Conservation (phyloP, 2,888 invertebrate species). For the Folsomia candida region DNA sequence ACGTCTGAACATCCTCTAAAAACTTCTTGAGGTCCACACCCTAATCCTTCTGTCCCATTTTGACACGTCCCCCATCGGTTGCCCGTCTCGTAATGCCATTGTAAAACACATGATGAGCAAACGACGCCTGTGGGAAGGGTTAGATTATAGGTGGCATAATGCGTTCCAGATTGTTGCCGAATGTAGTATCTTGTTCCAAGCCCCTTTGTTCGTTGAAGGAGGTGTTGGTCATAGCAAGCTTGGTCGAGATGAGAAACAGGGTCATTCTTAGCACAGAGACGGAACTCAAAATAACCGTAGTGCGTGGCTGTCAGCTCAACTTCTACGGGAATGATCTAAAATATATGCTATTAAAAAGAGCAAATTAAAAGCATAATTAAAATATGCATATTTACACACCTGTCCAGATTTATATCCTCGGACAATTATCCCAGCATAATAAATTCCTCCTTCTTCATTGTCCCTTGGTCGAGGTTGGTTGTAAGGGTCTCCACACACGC, state of each 20-base stretch:
- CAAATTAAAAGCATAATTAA: too few relatives aligned
- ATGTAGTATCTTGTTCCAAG: constrained; percentile 21
- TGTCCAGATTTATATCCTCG: constrained; percentile 79
- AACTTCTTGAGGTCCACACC: constrained; percentile 34
- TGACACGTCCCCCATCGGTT: constrained; percentile 30
- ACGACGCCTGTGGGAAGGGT: constrained; percentile 56
- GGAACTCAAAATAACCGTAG: constrained; percentile 33
- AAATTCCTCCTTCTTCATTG: constrained; percentile 84
- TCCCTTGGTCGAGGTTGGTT: constrained; percentile 70
- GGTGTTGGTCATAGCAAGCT: constrained; percentile 29
- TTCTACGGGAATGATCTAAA: constrained; percentile 37
- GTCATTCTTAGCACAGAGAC: constrained; percentile 33
- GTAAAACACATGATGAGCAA: constrained; percentile 60
- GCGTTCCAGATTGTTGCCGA: not conserved
- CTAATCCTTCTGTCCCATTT: constrained; percentile 8
- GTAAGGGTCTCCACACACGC: constrained; percentile 80
- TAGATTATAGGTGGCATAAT: constrained; percentile 42
- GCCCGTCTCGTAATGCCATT: constrained; percentile 60
- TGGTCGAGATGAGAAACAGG: constrained; percentile 14
- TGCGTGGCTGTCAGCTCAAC: constrained; percentile 56
- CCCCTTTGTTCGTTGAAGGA: constrained; percentile 24
- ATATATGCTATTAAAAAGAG: not conserved
- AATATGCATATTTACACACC: constrained; percentile 59
- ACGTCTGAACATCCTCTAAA: constrained; percentile 16
- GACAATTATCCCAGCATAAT: constrained; percentile 79